Evolutionary conservation across 1,140 invertebrate species (phyloP), one percentile per base, ranked within the genome.

Genomic region (Drosophila nasuta): DNA sequence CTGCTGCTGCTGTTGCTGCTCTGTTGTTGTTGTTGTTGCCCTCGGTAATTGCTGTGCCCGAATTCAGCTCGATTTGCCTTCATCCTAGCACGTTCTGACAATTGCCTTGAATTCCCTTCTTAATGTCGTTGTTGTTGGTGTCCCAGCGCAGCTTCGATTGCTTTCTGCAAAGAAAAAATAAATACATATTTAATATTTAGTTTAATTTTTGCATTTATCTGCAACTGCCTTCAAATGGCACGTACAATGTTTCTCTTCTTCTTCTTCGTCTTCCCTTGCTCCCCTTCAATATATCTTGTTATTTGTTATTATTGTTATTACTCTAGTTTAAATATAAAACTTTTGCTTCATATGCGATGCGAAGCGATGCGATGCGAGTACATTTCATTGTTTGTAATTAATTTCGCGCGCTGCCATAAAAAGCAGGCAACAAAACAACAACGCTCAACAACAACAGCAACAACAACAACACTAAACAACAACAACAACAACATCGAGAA

Each of bases 11-110:
- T 56, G 11, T 38, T 66, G 35, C 59, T 33, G 51, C 33, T 82
- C 72, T 71, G 75, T 20, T 25, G 20, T 25, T 25, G 17, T 17
- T 17, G 20, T 25, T 25, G 20, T 64, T 77, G 74, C 74, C 81
- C 72, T 77, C 85, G 85, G 52, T 78, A 78, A 72, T 80, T 75
- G 56, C 85, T 80, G 51, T 72, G 80, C 66, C 67, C 69, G 56
- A 68, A 69, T 71, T 83, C 74, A 73, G 67, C 70, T 88, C 68
- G 76, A 80, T 80, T 68, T 88, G 80, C 85, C 83, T 89, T 88
- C 83, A 88, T 88, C 85, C 83, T 88, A 80, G 87, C 72, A 79
- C 81, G 73, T 75, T 77, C 43, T 58, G 35, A 52, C 52, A 82
- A 87, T 87, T 83, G 77, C 83, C 75, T 75, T 83, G 82, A 38